phyloP scores from a whole-genome alignment of 2,888 invertebrate species.

The Hemaris fuciformis region DNA sequence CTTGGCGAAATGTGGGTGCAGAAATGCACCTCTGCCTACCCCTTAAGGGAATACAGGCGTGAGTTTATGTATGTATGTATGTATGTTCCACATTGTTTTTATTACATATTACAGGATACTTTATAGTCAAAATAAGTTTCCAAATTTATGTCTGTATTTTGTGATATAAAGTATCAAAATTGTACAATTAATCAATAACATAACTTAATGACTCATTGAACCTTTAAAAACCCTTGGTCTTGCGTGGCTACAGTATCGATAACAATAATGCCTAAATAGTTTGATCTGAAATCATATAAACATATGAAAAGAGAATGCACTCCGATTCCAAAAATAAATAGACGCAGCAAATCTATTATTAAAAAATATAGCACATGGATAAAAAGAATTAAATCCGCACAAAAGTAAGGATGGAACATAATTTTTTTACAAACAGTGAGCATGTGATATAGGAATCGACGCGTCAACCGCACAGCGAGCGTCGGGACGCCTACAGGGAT shows the following conservation, averaged over 20 bases:
- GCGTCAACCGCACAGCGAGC: constrained; percentile 24
- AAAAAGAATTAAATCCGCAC: neutral
- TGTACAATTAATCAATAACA: too few species aligned
- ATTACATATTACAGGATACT: neutral
- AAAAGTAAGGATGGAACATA: neutral
- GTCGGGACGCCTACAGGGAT: constrained; percentile 23
- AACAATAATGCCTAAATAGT: too few species aligned
- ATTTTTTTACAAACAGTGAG: neutral
- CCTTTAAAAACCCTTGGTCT: too few species aligned
- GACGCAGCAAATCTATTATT: neutral
- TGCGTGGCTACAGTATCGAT: too few species aligned
- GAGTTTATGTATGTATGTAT: too few species aligned
- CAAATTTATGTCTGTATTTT: too few species aligned
- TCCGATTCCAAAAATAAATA: neutral
- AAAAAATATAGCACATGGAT: neutral
- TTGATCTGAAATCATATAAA: too few species aligned
- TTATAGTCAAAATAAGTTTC: too few species aligned
- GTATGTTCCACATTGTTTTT: neutral
- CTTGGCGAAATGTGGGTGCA: too few species aligned
- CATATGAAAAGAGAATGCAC: neutral
- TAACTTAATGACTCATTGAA: too few species aligned
- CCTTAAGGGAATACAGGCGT: too few species aligned
- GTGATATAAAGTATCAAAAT: neutral
- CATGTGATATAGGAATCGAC: constrained; percentile 8
- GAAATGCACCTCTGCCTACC: too few species aligned